Percentiles rank a stretch among this genome's conserved stretches.
phyloP scores from a whole-genome alignment of 53 echinoderm and acorn worm species.

The Paracentrotus lividus region DNA sequence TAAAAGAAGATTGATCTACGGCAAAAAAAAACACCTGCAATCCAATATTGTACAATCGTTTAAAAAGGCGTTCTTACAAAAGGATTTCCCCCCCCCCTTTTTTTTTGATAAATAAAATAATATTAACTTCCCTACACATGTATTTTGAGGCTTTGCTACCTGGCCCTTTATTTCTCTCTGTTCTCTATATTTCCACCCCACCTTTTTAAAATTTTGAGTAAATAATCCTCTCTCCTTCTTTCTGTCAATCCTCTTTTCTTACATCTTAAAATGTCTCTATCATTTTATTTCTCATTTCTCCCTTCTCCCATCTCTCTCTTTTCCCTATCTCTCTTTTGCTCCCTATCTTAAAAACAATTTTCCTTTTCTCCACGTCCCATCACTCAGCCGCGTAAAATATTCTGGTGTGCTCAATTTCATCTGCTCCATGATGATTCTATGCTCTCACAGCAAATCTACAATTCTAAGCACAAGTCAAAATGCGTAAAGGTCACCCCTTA shows the following conservation, averaged over 20 bases:
- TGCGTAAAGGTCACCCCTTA: constrained; percentile 4
- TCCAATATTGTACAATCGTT: neutral
- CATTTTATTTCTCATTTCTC: neutral
- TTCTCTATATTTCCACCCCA: neutral
- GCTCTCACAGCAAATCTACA: constrained; percentile 46
- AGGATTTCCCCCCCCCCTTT: no score
- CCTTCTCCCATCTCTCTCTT: neutral
- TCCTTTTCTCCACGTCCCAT: neutral
- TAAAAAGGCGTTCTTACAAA: neutral
- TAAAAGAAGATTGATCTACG: constrained; percentile 44
- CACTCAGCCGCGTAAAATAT: constrained; percentile 52
- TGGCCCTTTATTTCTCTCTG: neutral
- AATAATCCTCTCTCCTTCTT: neutral
- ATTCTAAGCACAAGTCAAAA: constrained; percentile 31
- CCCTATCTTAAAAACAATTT: constrained; percentile 9
- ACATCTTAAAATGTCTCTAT: neutral
- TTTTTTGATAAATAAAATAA: no score
- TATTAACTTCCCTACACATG: no score
- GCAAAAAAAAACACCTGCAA: constrained; percentile 35
- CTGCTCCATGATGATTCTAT: constrained; percentile 41
- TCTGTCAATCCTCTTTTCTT: neutral
- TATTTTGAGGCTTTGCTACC: no score
- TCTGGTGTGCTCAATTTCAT: constrained; percentile 59
- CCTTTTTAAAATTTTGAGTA: no score
- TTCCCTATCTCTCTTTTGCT: no score